Percentiles rank a stretch among this genome's conserved stretches.
Evolutionary conservation across 2,113 vertebrate genomes (phyloP).

Genomic region (Nyctereutes procyonoides): DNA sequence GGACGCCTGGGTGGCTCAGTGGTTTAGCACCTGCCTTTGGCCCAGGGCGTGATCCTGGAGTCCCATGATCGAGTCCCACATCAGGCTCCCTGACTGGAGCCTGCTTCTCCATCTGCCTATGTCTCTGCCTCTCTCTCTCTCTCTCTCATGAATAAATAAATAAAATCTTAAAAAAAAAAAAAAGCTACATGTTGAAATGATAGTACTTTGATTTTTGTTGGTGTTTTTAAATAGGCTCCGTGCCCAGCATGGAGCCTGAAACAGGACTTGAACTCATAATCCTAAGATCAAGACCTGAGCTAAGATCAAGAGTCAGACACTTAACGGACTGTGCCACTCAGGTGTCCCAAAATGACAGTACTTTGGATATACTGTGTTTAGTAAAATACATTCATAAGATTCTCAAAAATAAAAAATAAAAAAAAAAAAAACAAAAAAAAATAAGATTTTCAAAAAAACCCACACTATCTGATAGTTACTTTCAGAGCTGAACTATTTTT

Average conservation of each 20-base stretch:
- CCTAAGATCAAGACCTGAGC: neutral
- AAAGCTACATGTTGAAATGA: neutral
- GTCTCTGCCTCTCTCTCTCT: too few species aligned
- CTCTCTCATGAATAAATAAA: too few species aligned
- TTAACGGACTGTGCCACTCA: neutral
- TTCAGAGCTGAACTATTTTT: neutral
- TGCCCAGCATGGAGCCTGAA: too few species aligned
- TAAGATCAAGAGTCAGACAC: neutral
- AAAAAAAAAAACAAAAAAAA: too few species aligned
- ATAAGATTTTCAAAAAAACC: neutral
- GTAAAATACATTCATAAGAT: neutral
- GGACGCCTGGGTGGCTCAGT: too few species aligned
- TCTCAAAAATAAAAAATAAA: too few species aligned
- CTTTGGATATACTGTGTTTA: neutral
- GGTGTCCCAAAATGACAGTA: neutral
- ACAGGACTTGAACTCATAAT: neutral
- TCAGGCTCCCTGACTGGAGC: too few species aligned
- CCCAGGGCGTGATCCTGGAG: too few species aligned
- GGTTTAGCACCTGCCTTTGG: too few species aligned
- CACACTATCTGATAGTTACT: neutral
- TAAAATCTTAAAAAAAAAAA: too few species aligned
- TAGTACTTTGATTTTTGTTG: neutral
- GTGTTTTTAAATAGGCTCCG: neutral
- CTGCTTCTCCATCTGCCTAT: too few species aligned
- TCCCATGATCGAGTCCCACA: too few species aligned